Base-by-base conservation (phyloP, 2,113 vertebrate genomes). In the Planiliza haematocheilus region DNA sequence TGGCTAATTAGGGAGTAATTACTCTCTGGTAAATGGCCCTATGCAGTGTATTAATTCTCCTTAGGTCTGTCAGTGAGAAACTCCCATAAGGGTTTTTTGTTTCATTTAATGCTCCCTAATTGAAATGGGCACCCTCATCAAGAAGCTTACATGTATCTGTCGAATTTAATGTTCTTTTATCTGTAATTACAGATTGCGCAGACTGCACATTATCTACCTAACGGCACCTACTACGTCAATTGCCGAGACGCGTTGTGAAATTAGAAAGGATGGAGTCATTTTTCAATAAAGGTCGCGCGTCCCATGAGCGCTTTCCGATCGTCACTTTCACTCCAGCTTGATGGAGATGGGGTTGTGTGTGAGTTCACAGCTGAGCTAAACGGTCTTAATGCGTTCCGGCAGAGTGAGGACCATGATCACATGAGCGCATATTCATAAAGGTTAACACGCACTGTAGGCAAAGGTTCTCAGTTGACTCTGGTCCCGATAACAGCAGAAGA, bases 1-100 rank as follows among this genome's bases (percentile, higher is more conserved):
- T 92, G 87, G 90, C 57, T 93, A 93, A 94, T 94, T 93, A 94
- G 90, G 86, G 84, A 83, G 89, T 92, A 93, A 94, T 94, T 93
- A 92, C 73, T 83, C 72, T 45, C 70, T 81, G 83, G 81, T 91
- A 90, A 93, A 93, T 91, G 93, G 88, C 70, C 89, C 89, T 77
- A 83, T 79, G 70, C 85, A 86, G 83, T 80, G 74, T 82, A 92
- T 93, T 92, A 92, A 92, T 91, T 91, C 91, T 93, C 88, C 84
- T 87, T 59, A 88, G 86, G 66, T 90, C 88, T 90, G 82, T 84
- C 83, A 83, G 76, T 50, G 86, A 89, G 75, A 79, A 87, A 89
- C 80, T 93, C 92, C 91, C 90, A 84, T 82, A 90, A 89, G 87
- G 85, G 74, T 87, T 85, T 30, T 89, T 86, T 83, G 74, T 90